These are phyloP conservation scores for Nephila pilipes DNA, from an alignment of 1,140 invertebrate genomes.

Conservation along the genomic window DNA sequence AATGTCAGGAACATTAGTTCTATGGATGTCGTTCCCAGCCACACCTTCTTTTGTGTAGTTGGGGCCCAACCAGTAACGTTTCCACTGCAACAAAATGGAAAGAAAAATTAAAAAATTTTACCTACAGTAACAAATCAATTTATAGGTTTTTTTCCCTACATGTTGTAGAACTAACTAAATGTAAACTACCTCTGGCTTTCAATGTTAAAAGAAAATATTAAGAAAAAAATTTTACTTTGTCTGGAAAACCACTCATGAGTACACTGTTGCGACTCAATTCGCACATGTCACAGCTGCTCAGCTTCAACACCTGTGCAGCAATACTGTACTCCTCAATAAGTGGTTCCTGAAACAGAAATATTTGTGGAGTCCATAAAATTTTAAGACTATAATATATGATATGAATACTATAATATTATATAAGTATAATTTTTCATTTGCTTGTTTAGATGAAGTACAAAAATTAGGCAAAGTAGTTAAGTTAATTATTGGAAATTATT, in stretches of 20 bases:
- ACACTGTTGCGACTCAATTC: conserved; percentile 98
- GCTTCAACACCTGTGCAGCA: conserved; percentile 98
- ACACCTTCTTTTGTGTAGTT: conserved; percentile 98
- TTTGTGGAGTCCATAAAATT: too few species aligned
- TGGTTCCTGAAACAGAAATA: conserved; percentile 88
- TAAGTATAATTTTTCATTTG: too few species aligned
- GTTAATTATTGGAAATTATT: too few species aligned
- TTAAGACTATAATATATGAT: too few species aligned
- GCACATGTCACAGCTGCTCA: conserved; percentile 99
- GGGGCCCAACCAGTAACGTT: conserved; percentile 99
- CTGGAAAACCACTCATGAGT: conserved; percentile 98
- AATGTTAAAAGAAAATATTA: neutral
- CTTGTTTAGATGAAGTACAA: too few species aligned
- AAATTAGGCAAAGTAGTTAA: too few species aligned
- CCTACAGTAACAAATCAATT: too few species aligned
- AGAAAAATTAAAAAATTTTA: too few species aligned
- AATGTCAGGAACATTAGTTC: conserved; percentile 99
- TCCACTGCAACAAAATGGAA: conserved; percentile 86
- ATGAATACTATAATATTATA: too few species aligned
- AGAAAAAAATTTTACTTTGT: conserved; percentile 86
- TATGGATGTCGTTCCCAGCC: conserved; percentile 97
- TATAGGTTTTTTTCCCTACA: too few species aligned
- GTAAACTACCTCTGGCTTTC: neutral
- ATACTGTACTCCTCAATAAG: conserved; percentile 99
- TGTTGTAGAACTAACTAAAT: too few species aligned